Evolutionary conservation across 2,888 invertebrate species (phyloP).

Genomic region (Seira musarum): DNA sequence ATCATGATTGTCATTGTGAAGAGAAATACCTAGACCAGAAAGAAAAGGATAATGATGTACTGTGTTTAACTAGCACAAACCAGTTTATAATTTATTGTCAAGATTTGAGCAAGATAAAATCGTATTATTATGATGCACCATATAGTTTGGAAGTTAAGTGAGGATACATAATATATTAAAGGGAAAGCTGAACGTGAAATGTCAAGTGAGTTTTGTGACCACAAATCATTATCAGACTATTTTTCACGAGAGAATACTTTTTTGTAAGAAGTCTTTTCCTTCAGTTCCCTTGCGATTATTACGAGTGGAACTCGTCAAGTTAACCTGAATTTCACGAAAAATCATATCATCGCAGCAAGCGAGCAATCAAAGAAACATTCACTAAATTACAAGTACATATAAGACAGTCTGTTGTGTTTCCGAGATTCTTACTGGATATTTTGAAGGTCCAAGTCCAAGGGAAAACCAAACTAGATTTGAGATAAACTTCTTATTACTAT

Average conservation of each 20-base stretch:
- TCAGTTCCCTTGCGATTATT: conserved; percentile 1
- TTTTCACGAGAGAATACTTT: background rate
- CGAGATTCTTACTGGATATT: background rate
- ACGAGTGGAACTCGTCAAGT: conserved; percentile 7
- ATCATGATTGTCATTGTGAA: conserved; percentile 15
- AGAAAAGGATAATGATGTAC: conserved; percentile 39
- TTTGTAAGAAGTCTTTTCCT: conserved; percentile 4
- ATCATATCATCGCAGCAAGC: background rate
- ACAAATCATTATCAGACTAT: conserved; percentile 36
- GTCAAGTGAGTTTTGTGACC: conserved; percentile 45
- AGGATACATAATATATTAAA: background rate
- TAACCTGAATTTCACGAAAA: conserved; percentile 1
- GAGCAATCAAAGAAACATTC: conserved; percentile 15
- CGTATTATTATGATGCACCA: background rate
- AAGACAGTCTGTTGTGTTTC: background rate
- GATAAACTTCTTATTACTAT: background rate
- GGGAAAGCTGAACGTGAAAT: conserved; percentile 12
- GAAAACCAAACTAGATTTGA: too few species aligned
- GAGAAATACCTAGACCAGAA: background rate
- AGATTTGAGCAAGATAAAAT: background rate
- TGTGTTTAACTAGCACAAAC: background rate
- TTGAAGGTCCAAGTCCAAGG: background rate
- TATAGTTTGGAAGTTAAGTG: background rate
- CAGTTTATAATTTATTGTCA: conserved; percentile 4
- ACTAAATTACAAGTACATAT: background rate